A percentile compares a stretch with the other conserved stretches of the same genome.
These are phyloP conservation scores for Columba livia DNA, from an alignment of 2,113 vertebrate genomes.

Conservation along the genomic window DNA sequence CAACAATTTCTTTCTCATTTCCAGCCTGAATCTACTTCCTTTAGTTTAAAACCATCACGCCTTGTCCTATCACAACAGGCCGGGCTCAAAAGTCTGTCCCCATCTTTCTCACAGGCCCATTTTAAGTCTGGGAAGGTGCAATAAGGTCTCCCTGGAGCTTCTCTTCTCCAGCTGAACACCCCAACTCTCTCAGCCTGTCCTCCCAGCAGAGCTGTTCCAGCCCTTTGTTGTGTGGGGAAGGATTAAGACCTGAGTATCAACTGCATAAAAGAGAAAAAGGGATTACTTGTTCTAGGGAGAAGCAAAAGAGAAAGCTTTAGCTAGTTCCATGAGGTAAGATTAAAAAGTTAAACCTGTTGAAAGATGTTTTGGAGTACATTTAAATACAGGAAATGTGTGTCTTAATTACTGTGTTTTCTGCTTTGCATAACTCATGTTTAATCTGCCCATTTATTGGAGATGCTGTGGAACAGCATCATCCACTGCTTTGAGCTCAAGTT, in stretches of 20 bases:
- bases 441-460: background rate
- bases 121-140: no score
- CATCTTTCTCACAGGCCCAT: no score
- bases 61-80: no score
- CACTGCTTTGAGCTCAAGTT: background rate
- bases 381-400: rapidly evolving
- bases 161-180: no score
- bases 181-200: no score
- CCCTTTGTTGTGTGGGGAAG: rapidly evolving
- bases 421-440: rapidly evolving
- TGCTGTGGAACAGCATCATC: background rate
- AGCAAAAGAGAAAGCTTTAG: background rate
- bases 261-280: background rate
- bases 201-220: no score
- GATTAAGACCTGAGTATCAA: background rate
- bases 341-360: background rate
- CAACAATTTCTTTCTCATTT: no score
- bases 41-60: no score
- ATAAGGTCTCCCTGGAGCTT: no score
- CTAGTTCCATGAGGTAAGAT: background rate
- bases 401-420: background rate
- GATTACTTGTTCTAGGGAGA: background rate
- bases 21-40: no score
- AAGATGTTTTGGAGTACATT: background rate
- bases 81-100: no score